phyloP scores from a whole-genome alignment of 2,888 invertebrate species.

The Labia minor region DNA sequence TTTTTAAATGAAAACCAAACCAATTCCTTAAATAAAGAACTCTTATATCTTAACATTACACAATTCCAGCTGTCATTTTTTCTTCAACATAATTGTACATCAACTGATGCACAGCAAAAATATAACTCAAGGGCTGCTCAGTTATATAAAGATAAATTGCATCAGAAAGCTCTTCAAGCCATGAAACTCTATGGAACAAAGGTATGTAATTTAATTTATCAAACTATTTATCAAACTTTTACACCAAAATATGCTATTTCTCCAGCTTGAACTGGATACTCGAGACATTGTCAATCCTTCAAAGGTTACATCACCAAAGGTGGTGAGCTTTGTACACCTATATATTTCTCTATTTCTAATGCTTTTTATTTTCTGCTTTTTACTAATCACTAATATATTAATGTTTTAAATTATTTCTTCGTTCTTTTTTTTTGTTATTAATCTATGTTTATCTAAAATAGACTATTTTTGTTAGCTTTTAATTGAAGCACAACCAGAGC shows the following conservation, averaged over 20 bases:
- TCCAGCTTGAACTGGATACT: constrained; percentile 22
- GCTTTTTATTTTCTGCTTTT: constrained; percentile 2
- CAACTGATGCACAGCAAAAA: constrained; percentile 90
- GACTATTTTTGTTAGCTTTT: constrained; percentile 21
- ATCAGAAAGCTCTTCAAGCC: constrained; percentile 70
- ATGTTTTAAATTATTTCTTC: background rate
- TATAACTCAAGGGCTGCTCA: constrained; percentile 93
- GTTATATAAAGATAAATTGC: constrained; percentile 83
- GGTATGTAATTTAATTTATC: constrained; percentile 42
- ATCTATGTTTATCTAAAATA: background rate
- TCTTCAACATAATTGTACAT: constrained; percentile 81
- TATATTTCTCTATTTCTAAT: constrained; percentile 1
- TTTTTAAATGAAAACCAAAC: too few species aligned
- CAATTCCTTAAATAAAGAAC: too few species aligned
- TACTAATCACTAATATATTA: background rate
- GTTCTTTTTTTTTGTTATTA: background rate
- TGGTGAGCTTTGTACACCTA: constrained; percentile 18
- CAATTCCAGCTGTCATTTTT: constrained; percentile 83
- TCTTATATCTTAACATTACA: too few species aligned
- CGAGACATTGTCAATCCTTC: constrained; percentile 15
- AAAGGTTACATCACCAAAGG: constrained; percentile 17
- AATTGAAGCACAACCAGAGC: constrained; percentile 39
- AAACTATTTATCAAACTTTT: background rate
- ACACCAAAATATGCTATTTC: constrained; percentile 15
- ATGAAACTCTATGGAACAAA: constrained; percentile 79